Evolutionary conservation across 2,888 invertebrate genomes (phyloP).

Genomic region (Agriopis marginaria): DNA sequence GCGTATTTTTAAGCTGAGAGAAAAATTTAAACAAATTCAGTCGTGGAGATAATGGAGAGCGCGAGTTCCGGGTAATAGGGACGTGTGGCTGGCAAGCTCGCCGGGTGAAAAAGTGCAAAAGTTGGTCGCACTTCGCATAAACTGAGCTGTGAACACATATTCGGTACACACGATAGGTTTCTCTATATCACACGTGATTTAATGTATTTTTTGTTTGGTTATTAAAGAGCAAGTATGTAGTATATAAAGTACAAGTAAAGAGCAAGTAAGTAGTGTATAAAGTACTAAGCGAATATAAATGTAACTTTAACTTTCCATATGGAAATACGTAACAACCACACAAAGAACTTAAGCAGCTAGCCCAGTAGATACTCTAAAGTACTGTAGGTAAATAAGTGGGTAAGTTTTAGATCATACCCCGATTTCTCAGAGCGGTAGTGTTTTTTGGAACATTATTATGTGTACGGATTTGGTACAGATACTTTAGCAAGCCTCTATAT

Average conservation of each 20-base stretch:
- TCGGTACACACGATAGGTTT: slow-evolving; percentile 17
- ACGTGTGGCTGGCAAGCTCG: slow-evolving; percentile 81
- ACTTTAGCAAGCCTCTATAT: too few relatives aligned
- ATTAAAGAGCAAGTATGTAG: not conserved
- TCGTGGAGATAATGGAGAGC: slow-evolving; percentile 80
- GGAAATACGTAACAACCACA: not conserved
- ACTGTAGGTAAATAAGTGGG: too few relatives aligned
- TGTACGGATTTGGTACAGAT: too few relatives aligned
- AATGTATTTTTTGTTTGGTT: slow-evolving; percentile 25
- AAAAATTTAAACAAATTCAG: slow-evolving; percentile 80
- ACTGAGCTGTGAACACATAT: slow-evolving; percentile 50
- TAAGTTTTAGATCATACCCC: too few relatives aligned
- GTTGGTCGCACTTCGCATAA: slow-evolving; percentile 67
- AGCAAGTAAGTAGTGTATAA: too few relatives aligned
- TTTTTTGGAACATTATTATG: too few relatives aligned
- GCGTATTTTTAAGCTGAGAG: slow-evolving; percentile 65
- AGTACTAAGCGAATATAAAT: not conserved
- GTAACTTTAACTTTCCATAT: not conserved
- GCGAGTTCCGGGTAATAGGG: slow-evolving; percentile 79
- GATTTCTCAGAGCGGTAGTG: too few relatives aligned
- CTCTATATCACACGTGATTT: slow-evolving; percentile 46
- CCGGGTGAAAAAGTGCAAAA: slow-evolving; percentile 81
- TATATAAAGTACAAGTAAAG: too few relatives aligned
- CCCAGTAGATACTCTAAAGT: too few relatives aligned
- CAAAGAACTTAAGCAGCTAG: not conserved